Evolutionary conservation across 2,113 vertebrate genomes (phyloP), one percentile per base, ranked within the genome.

Genomic region (Hepsetus odoe): DNA sequence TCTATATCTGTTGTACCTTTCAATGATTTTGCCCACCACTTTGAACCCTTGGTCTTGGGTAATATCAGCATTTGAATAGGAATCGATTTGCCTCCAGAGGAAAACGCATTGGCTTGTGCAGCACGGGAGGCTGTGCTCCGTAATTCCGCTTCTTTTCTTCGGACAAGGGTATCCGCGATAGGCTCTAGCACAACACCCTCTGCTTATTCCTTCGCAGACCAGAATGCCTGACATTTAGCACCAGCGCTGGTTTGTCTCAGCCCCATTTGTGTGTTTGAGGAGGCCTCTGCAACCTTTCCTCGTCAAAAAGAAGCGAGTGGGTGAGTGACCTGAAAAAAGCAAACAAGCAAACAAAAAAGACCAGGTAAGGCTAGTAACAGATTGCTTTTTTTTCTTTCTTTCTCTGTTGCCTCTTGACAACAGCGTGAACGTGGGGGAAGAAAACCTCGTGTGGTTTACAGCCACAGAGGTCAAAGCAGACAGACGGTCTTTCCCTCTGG

Each of bases 381-480:
- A 7, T 30, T 74, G 44, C 35, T 67, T 62, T 59, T 38, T 65
- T 62, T 26, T 46, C 67, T 24, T 55, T n/a, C 30, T 65, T 14
- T 55, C 67, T 53, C 51, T 55, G 33, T 61, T 61, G 51, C 26
- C 4, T 72, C 55, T 38, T 32, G 28, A 62, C 24, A 28, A 28
- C 7, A 68, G 53, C 72, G 28, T 32, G 32, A 55, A 61, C 64
- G 30, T 42, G 72, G 67, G 65, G 40, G 53, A 64, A 46, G 5
- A 46, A 68, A 61, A n/a, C 33, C 6, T 11, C 4, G 62, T 55
- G 67, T 65, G 68, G 46, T 76, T 56, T 38, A 66, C 32, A 62
- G 66, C 22, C 28, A 46, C n/a, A 65, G 55, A 75, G 70, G 74
- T 72, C 68, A 76, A 67, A 35, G 58, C 72, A 70, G 40, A 55